Percentiles rank a stretch among this genome's conserved stretches.
These are phyloP conservation scores for Pardosa pseudoannulata DNA, from an alignment of 2,888 invertebrate genomes.

Conservation along the genomic window DNA sequence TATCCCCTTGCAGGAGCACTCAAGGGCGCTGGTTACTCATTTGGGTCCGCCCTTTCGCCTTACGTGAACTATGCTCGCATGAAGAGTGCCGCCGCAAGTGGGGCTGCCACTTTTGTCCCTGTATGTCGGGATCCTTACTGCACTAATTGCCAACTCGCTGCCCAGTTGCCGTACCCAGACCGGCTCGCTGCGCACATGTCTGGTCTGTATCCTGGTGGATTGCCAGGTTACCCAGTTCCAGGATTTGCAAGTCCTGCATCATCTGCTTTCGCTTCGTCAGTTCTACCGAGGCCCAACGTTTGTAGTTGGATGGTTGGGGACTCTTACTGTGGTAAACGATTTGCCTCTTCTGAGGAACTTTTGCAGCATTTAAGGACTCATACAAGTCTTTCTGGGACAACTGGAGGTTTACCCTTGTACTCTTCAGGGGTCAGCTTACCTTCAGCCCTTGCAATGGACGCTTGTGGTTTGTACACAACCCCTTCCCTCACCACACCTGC, in stretches of 20 bases:
- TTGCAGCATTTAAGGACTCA: slow-evolving; percentile 94
- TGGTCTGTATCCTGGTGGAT: slow-evolving; percentile 75
- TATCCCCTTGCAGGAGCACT: slow-evolving; percentile 72
- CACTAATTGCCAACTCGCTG: slow-evolving; percentile 94
- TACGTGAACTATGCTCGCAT: slow-evolving; percentile 94
- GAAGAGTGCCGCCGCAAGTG: slow-evolving; percentile 93
- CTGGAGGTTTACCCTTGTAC: slow-evolving; percentile 41
- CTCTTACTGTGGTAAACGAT: slow-evolving; percentile 93
- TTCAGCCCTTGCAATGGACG: slow-evolving; percentile 70
- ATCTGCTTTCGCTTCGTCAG: slow-evolving; percentile 76
- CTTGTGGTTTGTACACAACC: slow-evolving; percentile 62
- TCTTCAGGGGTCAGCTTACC: slow-evolving; percentile 61
- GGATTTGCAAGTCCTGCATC: slow-evolving; percentile 69
- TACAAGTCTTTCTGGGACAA: slow-evolving; percentile 79
- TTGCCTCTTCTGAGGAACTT: slow-evolving; percentile 93
- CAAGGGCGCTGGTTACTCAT: slow-evolving; percentile 73
- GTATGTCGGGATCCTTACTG: slow-evolving; percentile 98
- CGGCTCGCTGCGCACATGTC: slow-evolving; percentile 78
- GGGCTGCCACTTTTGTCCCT: slow-evolving; percentile 90
- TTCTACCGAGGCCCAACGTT: slow-evolving; percentile 81
- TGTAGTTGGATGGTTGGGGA: slow-evolving; percentile 98
- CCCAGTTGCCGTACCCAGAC: slow-evolving; percentile 88
- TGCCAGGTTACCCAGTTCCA: slow-evolving; percentile 69
- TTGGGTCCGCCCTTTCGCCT: slow-evolving; percentile 81
- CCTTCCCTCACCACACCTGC: slow-evolving; percentile 79